Base-by-base conservation (phyloP, 2,888 invertebrate species). In the Clostera curtula region DNA sequence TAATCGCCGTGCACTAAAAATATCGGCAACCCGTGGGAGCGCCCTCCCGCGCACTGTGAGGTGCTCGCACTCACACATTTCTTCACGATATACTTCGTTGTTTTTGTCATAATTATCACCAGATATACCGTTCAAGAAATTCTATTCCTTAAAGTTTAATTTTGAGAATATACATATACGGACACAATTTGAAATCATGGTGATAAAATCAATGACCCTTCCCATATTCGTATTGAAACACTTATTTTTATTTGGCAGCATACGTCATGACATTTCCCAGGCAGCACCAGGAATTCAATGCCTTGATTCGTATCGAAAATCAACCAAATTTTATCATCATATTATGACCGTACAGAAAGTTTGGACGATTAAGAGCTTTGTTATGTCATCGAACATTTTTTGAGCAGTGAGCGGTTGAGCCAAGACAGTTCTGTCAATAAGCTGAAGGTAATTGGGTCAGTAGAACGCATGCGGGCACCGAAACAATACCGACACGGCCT, bases 1-100 rank as follows among this genome's bases (percentile, higher is more conserved):
- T 86, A 86, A 86, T 87, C 86, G 85, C 83, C 83, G 82, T 70
- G 74, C 76, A 87, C 88, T 88, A 88, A 87, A 88, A 88, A 88
- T 88, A 88, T 76, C 85, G 70, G 77, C 75, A 79, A 83, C 82
- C 83, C 83, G 83, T 83, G 83, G 83, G 83, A 82, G 83, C 83
- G 79, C 83, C 83, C 82, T 82, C 83, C 83, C 82, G 82, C 82
- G 76, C 82, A 70, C 74, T 64, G 64, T 57, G 70, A 67, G 64
- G 69, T 68, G 70, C 67, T 68, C 68, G 71, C 61, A 70, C 67
- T 65, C 66, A 72, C 65, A 66, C 77, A 74, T 75, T 76, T 80
- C 76, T 76, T 75, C 73, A 64, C 71, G 67, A 63, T 68, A 69
- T 60, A 57, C 59, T 56, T 49, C 45, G 53, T 47, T 39, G 45